phyloP scores from a whole-genome alignment of 2,888 invertebrate genomes.

The Ceriagrion tenellum region DNA sequence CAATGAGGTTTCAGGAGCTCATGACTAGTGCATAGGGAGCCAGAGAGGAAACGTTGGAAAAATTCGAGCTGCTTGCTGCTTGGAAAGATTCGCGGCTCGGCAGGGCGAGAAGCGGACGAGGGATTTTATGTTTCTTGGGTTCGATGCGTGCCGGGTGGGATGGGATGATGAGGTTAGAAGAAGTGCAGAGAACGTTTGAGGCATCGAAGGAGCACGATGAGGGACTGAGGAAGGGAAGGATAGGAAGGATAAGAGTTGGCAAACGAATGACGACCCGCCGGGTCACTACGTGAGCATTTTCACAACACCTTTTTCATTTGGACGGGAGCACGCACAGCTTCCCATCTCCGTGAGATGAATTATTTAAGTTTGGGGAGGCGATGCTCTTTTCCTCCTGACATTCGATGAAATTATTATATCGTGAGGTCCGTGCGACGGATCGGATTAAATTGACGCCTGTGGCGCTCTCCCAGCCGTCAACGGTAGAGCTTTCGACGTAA shows the following conservation, averaged over 20 bases:
- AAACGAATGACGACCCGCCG: not conserved
- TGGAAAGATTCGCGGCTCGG: not conserved
- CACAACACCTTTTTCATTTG: constrained; percentile 31
- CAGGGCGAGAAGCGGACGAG: not conserved
- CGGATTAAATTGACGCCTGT: not conserved
- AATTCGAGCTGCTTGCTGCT: not conserved
- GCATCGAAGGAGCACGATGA: no score
- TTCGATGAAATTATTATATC: not conserved
- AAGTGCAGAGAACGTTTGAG: not conserved
- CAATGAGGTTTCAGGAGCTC: no score
- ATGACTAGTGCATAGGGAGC: no score
- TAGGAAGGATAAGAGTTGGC: not conserved
- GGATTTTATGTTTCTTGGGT: not conserved
- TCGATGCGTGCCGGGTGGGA: not conserved
- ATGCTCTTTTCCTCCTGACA: not conserved
- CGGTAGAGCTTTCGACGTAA: not conserved
- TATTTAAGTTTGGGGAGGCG: not conserved
- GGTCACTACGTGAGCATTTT: constrained; percentile 32
- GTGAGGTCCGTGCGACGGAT: not conserved
- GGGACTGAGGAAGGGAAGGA: not conserved
- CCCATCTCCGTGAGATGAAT: not conserved
- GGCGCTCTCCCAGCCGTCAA: not conserved
- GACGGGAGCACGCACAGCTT: not conserved
- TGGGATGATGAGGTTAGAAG: not conserved
- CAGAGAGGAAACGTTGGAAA: no score